Evolutionary conservation across 2,113 vertebrate species (phyloP).

Genomic region (Plotosus lineatus): DNA sequence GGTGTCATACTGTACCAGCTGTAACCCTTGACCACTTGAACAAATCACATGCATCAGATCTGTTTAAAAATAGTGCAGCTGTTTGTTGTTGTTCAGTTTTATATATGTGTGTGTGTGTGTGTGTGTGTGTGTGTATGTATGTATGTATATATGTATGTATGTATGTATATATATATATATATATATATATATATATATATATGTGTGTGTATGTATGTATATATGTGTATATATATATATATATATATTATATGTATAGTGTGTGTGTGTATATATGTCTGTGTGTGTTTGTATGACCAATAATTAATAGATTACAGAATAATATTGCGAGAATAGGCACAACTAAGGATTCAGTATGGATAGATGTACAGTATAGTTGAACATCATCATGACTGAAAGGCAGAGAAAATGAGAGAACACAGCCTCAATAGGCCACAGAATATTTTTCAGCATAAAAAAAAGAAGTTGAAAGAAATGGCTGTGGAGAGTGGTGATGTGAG

Average conservation of each 20-base stretch:
- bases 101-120: no score
- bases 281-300: no score
- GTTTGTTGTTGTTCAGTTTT: not conserved
- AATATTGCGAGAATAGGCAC: slow-evolving; percentile 25
- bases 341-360: not conserved
- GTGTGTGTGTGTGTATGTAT: no score
- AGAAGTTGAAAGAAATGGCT: not conserved
- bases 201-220: no score
- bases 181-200: no score
- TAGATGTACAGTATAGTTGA: not conserved
- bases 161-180: no score
- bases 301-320: no score
- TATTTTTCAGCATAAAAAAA: not conserved
- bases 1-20: not conserved
- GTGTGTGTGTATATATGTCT: no score
- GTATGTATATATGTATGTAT: no score
- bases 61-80: not conserved
- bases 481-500: slow-evolving; percentile 42
- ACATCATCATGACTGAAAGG: slow-evolving; percentile 30
- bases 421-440: slow-evolving; percentile 29
- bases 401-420: slow-evolving; percentile 35
- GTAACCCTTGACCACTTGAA: slow-evolving; percentile 8
- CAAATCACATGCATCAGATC: not conserved
- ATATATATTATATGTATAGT: no score
- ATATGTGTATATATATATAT: no score